A percentile compares a stretch with the other conserved stretches of the same genome.
phyloP scores from a whole-genome alignment of 1,140 invertebrate species.

The Dryas iulia region DNA sequence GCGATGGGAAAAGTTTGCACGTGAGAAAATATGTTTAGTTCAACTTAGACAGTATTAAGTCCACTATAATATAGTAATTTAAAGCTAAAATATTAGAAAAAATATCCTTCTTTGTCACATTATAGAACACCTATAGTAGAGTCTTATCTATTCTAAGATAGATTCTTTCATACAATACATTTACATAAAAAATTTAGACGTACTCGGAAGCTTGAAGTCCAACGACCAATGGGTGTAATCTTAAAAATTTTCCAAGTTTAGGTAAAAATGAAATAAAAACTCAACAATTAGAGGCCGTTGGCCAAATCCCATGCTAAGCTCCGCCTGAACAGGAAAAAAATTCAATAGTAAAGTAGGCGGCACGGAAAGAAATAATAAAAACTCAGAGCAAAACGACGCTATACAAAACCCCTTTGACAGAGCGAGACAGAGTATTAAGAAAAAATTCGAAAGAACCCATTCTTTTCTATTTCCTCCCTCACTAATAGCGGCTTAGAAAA shows the following conservation, averaged over 20 bases:
- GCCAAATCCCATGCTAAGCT: constrained; percentile 73
- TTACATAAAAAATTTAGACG: neutral
- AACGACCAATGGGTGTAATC: neutral
- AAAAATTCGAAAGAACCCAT: constrained; percentile 77
- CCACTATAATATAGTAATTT: neutral
- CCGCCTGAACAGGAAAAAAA: constrained; percentile 75
- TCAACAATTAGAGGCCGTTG: constrained; percentile 58
- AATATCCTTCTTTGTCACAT: neutral
- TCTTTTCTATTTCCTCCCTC: constrained; percentile 79
- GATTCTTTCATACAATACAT: neutral
- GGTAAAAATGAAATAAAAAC: constrained; percentile 58
- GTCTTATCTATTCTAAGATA: neutral
- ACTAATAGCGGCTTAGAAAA: constrained; percentile 77
- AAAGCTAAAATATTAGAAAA: neutral
- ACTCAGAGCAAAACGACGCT: constrained; percentile 48
- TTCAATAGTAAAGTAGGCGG: constrained; percentile 73
- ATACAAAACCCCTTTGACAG: constrained; percentile 42
- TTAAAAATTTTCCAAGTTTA: constrained; percentile 29
- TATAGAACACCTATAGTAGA: neutral
- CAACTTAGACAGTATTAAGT: neutral
- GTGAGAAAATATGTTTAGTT: neutral
- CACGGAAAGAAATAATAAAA: constrained; percentile 72
- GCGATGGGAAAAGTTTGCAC: constrained; percentile 34
- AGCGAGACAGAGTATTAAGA: constrained; percentile 68
- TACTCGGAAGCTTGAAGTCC: neutral